Evolutionary conservation across 2,888 invertebrate species (phyloP), one percentile per base, ranked within the genome.

Genomic region (Cheilosia pagana): DNA sequence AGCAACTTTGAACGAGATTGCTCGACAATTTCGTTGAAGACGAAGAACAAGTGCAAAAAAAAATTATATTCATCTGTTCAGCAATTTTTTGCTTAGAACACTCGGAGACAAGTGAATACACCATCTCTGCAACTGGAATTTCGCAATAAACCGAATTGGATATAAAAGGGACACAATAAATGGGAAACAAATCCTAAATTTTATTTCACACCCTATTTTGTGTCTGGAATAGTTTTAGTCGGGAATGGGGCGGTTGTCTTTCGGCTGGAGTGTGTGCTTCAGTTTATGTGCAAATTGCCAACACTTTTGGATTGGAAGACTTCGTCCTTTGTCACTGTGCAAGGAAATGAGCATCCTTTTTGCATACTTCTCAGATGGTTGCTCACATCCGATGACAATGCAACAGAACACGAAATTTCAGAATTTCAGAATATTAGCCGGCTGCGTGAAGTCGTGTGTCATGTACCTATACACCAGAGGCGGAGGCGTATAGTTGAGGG

Each of bases 171-270:
- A 76, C 76, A 68, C 71, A 81, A 76, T 81, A 85, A 81, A 81
- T 79, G 76, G 81, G 76, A 85, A 81, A 85, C 81, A 85, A 81
- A 85, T 85, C 85, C 85, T 75, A 81, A 81, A 85, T 81, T 85
- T 85, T 81, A 85, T 85, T 85, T 79, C 85, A 62, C 76, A 81
- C 76, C 76, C 81, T 50, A 50, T 65, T 76, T 62, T 71, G 62
- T 63, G 52, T 52, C 50, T 60, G 60, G 28, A 43, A 67, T 45
- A 57, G 59, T 76, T 52, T 39, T 63, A 43, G n/a, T n/a, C 10
- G 21, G 16, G 41, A 23, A n/a, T 6, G 53, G 19, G n/a, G 3
- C 31, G 57, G 41, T 55, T 14, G 43, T 7, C 41, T 2, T 41
- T 12, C n/a, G 28, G 16, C 12, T 45, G 23, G 39, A 43, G 21